Conservation (phyloP, 2,113 vertebrate genomes). For the Phainopepla nitens region DNA sequence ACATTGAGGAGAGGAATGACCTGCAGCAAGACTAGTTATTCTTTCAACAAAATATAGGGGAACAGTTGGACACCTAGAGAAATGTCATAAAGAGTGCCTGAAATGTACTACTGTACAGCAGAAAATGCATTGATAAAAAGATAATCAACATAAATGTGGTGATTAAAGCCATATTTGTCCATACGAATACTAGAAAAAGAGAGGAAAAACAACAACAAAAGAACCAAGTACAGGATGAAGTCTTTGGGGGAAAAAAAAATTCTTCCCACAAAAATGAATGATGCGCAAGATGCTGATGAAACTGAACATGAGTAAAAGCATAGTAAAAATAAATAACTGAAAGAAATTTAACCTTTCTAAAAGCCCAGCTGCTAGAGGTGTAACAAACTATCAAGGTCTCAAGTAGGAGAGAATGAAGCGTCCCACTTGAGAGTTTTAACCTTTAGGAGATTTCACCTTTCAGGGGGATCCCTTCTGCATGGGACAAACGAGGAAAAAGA, state of each 20-base stretch:
- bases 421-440: not conserved
- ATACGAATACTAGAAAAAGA: not conserved
- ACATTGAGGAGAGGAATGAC: not conserved
- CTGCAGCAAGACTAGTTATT: not conserved
- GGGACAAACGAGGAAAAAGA: not conserved
- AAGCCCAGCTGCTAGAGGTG: not conserved
- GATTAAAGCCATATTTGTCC: not conserved
- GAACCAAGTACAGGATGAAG: not conserved
- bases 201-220: not conserved
- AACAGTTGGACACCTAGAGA: not conserved
- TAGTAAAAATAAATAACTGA: not conserved
- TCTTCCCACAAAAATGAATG: not conserved
- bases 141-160: not conserved
- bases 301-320: not conserved
- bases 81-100: not conserved
- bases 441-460: not conserved
- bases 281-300: not conserved
- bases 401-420: not conserved
- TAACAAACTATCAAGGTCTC: not conserved
- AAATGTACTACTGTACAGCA: not conserved
- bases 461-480: not conserved
- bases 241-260: not conserved
- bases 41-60: not conserved
- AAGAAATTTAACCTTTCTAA: not conserved
- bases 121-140: not conserved